A percentile compares a stretch with the other conserved stretches of the same genome.
Conservation (phyloP, 2,888 invertebrate species). For the Orthosia gracilis region DNA sequence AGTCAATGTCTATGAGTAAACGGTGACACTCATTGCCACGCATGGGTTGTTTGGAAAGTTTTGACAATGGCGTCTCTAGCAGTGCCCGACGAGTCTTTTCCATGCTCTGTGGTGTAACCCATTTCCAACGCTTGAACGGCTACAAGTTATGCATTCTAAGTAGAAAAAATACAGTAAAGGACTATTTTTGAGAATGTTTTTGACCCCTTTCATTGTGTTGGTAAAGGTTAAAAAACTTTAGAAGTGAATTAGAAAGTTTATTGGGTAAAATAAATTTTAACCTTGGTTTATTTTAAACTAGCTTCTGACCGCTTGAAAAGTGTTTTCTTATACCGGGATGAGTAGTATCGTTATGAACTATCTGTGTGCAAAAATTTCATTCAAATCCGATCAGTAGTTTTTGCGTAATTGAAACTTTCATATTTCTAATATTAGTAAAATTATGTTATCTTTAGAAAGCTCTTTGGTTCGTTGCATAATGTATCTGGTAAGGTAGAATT, state of each 20-base stretch:
- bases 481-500: too few relatives aligned
- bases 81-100: background rate
- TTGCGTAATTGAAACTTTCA: too few relatives aligned
- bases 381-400: too few relatives aligned
- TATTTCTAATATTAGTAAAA: too few relatives aligned
- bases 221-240: background rate
- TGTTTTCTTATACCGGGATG: too few relatives aligned
- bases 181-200: background rate
- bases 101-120: constrained; percentile 3
- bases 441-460: too few relatives aligned
- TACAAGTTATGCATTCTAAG: constrained; percentile 19
- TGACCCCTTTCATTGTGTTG: constrained; percentile 9
- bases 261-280: background rate
- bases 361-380: too few relatives aligned
- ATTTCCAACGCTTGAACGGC: constrained; percentile 5
- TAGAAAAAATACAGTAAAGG: background rate
- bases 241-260: constrained; percentile 3
- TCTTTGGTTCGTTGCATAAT: too few relatives aligned
- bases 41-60: background rate
- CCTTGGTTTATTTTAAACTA: too few relatives aligned
- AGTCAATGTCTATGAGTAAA: too few relatives aligned
- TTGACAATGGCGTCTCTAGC: background rate
- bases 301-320: too few relatives aligned
- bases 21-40: background rate
- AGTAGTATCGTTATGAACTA: too few relatives aligned